Base-by-base conservation (phyloP, 2,888 invertebrate genomes). In the Idaea aversata region DNA sequence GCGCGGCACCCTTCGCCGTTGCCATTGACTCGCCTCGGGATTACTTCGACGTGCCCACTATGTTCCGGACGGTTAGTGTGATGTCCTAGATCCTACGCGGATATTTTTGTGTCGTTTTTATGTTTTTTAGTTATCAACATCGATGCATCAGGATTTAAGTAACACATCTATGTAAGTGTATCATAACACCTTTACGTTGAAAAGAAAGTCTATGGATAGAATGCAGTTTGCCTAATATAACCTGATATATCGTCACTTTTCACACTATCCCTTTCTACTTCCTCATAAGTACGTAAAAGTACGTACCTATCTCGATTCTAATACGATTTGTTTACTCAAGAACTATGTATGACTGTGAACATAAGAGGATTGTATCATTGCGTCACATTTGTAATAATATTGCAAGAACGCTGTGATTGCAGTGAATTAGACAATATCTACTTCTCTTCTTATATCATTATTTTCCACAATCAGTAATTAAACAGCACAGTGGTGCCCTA, bases 21-120 rank as follows among this genome's bases (percentile, higher is more conserved):
- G 94, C 95, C 58, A 95, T 95, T 64, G 98, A 98, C 85, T 91
- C 94, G 63, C 95, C 95, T 65, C 93, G 94, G 64, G 96, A 96
- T 75, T 98, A 97, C 90, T 98, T 98, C 86, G 95, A 96, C 72
- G 96, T 97, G 73, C 95, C 96, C 57, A 97, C 97, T 62, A 96
- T 97, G 95, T 98, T 97, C 85, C 94, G 96, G 84, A 95, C 95
- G 94, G 97, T 97, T 93, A 95, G 96, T 94, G 82, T 34, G 58
- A 62, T 65, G 57, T 65, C 63, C 57, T 34, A 25, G 63, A 15
- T 59, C 59, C 25, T 34, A 38, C 34, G 57, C 57, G 61, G 62
- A 59, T 61, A 16, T 47, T 34, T 25, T 34, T 57, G 35, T 16
- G 38, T 36, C 2, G 10, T 47, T 10, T 47, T 10, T 6, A 47